These are phyloP conservation scores for Phaenicophaeus curvirostris DNA, from an alignment of 2,797 vertebrate genomes.

Conservation along the genomic window DNA sequence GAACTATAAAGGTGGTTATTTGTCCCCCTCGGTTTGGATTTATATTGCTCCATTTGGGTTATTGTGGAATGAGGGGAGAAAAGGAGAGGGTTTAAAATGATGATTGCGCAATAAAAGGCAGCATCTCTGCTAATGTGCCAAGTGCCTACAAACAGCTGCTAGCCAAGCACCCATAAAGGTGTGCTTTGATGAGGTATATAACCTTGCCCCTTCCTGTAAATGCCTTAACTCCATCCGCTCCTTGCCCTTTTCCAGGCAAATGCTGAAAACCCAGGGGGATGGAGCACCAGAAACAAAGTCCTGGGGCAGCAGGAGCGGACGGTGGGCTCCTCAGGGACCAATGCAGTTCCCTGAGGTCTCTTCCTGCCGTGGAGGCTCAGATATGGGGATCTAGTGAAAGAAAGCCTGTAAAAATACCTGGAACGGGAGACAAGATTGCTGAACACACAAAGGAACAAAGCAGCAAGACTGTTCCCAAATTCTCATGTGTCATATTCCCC, in stretches of 20 bases:
- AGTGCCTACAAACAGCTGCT: not conserved
- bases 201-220: not conserved
- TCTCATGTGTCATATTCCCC: not conserved
- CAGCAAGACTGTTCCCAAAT: not conserved
- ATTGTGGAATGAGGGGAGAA: not conserved
- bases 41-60: not conserved
- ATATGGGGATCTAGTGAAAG: not conserved
- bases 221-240: not conserved
- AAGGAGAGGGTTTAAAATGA: not conserved
- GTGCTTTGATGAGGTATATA: not conserved
- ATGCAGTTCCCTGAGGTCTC: fast-evolving
- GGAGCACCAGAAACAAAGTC: fast-evolving
- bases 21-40: not conserved
- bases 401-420: not conserved
- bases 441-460: not conserved
- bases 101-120: not conserved
- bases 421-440: not conserved
- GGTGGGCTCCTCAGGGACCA: fast-evolving
- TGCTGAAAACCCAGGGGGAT: not conserved
- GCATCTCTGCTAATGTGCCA: not conserved
- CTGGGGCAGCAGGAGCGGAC: not conserved
- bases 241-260: not conserved
- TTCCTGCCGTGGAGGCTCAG: not conserved
- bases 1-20: not conserved
- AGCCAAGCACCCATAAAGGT: not conserved